Percentiles rank a stretch among this genome's conserved stretches.
These are phyloP conservation scores for Thumatha senex DNA, from an alignment of 2,888 invertebrate genomes.

Conservation along the genomic window DNA sequence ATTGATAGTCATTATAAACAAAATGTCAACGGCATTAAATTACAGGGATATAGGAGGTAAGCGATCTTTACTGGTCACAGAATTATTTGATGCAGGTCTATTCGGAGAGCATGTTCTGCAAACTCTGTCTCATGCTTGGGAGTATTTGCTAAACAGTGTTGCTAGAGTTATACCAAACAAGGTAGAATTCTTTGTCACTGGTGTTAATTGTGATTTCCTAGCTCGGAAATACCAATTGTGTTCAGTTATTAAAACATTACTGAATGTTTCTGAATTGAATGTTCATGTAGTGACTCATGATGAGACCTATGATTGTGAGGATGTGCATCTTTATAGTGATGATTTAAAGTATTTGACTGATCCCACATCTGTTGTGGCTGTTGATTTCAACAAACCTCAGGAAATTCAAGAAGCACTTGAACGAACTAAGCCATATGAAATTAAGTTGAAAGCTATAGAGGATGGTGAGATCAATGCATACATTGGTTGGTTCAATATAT, in stretches of 20 bases:
- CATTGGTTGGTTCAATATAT: conserved; percentile 89
- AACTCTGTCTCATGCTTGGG: conserved; percentile 87
- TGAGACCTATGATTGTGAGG: conserved; percentile 88
- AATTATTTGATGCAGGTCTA: conserved; percentile 91
- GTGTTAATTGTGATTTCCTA: conserved; percentile 82
- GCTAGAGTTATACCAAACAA: conserved; percentile 84
- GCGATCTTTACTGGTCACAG: conserved; percentile 87
- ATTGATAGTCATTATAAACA: conserved; percentile 79
- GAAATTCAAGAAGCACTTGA: conserved; percentile 70
- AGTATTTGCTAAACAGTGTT: conserved; percentile 75
- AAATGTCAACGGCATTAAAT: conserved; percentile 83
- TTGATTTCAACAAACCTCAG: conserved; percentile 85
- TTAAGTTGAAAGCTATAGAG: conserved; percentile 60
- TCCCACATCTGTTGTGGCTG: conserved; percentile 76
- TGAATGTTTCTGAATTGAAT: conserved; percentile 51
- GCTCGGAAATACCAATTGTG: conserved; percentile 72
- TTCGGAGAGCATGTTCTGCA: conserved; percentile 90
- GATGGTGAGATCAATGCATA: conserved; percentile 85
- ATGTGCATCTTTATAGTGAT: conserved; percentile 77
- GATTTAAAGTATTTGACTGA: conserved; percentile 84
- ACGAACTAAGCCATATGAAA: conserved; percentile 58
- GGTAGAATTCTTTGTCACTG: conserved; percentile 86
- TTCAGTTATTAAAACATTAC: conserved; percentile 44
- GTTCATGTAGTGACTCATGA: conserved; percentile 56
- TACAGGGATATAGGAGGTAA: conserved; percentile 80